phyloP scores from a whole-genome alignment of 92 coral and sea anemone species.

The Epizoanthus scotinus region DNA sequence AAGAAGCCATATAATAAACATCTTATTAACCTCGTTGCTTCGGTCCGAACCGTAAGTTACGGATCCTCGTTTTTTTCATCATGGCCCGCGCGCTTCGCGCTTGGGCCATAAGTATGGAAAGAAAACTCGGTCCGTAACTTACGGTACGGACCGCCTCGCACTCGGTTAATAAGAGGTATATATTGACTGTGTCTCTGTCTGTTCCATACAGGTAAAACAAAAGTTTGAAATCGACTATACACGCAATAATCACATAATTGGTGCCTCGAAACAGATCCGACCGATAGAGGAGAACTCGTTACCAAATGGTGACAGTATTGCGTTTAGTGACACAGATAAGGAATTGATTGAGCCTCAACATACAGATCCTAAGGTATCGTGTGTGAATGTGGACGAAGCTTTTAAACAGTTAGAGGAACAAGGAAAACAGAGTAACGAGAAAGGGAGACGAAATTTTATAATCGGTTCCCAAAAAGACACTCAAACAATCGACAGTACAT shows the following conservation, averaged over 20 bases:
- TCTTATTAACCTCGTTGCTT: too few species aligned
- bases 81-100: too few species aligned
- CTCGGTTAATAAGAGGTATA: too few species aligned
- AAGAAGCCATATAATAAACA: too few species aligned
- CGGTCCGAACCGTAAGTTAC: too few species aligned
- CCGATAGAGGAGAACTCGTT: neutral
- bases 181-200: too few species aligned
- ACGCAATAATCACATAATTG: neutral
- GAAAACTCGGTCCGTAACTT: too few species aligned
- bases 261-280: neutral
- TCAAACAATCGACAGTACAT: neutral
- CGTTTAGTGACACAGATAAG: neutral
- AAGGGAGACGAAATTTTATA: neutral
- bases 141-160: too few species aligned
- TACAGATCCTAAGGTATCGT: neutral
- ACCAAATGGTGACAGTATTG: neutral
- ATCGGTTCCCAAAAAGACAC: neutral
- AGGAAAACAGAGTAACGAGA: neutral
- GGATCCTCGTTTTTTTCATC: too few species aligned
- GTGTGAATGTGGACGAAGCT: constrained; percentile 10
- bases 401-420: neutral
- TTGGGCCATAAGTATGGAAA: too few species aligned
- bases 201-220: constrained; percentile 13
- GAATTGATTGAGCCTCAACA: neutral
- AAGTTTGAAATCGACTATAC: neutral